Evolutionary conservation across 2,797 vertebrate species (phyloP).

Genomic region (Capromys pilorides): DNA sequence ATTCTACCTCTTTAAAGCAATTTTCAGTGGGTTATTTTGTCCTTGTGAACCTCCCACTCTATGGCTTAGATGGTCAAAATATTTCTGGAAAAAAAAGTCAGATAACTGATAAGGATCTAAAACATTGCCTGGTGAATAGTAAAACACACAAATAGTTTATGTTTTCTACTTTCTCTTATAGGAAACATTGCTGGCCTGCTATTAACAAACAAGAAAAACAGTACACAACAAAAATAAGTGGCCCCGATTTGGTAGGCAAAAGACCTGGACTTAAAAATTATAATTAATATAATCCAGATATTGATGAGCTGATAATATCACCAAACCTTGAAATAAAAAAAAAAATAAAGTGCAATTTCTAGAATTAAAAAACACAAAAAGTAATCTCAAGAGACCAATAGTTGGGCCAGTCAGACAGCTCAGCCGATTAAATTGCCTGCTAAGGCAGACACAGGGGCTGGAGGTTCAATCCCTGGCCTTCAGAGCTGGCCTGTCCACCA

Average conservation of each 20-base stretch:
- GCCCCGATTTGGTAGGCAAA: background rate
- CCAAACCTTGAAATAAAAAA: background rate
- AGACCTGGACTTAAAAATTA: background rate
- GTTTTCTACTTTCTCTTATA: background rate
- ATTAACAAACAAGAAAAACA: background rate
- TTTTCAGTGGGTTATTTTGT: background rate
- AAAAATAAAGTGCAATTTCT: conserved; percentile 7
- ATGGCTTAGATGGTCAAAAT: background rate
- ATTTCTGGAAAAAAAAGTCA: background rate
- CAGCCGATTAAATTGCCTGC: too few relatives aligned
- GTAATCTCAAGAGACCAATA: background rate
- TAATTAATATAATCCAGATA: conserved; percentile 18
- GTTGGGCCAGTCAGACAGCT: too few relatives aligned
- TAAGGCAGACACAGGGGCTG: too few relatives aligned
- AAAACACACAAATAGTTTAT: background rate
- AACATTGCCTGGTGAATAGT: background rate
- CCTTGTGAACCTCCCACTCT: background rate
- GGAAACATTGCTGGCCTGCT: background rate
- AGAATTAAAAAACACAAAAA: background rate
- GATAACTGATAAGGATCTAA: background rate
- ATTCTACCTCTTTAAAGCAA: background rate
- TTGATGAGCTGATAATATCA: background rate
- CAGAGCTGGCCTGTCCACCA: too few relatives aligned
- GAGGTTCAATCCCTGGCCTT: too few relatives aligned
- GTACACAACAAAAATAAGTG: background rate